Evolutionary conservation across 2,888 invertebrate genomes (phyloP).

Genomic region (Subacronicta megacephala): DNA sequence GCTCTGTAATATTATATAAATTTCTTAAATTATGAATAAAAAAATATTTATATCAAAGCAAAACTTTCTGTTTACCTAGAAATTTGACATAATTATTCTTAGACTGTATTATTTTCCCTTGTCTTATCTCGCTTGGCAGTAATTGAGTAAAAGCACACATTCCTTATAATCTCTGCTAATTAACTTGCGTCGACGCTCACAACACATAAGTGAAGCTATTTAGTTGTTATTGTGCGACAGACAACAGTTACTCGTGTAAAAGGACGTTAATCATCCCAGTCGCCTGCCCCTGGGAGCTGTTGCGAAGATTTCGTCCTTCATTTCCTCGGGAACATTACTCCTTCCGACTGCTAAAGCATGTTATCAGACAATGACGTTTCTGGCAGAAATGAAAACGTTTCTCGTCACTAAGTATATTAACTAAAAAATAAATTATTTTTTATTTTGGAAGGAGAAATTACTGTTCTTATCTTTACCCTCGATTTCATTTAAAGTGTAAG

Average conservation of each 20-base stretch:
- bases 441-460: constrained; percentile 38
- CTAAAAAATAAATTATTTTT: constrained; percentile 49
- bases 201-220: constrained; percentile 62
- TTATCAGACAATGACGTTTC: constrained; percentile 72
- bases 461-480: constrained; percentile 46
- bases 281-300: constrained; percentile 61
- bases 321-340: constrained; percentile 78
- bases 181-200: constrained; percentile 48
- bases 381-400: constrained; percentile 61
- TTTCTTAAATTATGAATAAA: no score
- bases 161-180: constrained; percentile 56
- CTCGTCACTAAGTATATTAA: constrained; percentile 53
- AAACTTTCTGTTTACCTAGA: not conserved
- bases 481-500: constrained; percentile 33
- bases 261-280: constrained; percentile 76
- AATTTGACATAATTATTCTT: constrained; percentile 14
- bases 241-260: constrained; percentile 68
- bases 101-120: constrained; percentile 11
- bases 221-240: constrained; percentile 63
- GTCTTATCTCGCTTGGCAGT: constrained; percentile 19
- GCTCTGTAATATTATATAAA: no score
- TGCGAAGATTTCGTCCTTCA: constrained; percentile 72
- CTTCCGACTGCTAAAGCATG: constrained; percentile 71
- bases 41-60: not conserved
- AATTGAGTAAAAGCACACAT: constrained; percentile 41